These are phyloP conservation scores for Pelagia noctiluca DNA, from an alignment of 30 jellyfish, hydroid and myxozoan genomes.

Conservation along the genomic window DNA sequence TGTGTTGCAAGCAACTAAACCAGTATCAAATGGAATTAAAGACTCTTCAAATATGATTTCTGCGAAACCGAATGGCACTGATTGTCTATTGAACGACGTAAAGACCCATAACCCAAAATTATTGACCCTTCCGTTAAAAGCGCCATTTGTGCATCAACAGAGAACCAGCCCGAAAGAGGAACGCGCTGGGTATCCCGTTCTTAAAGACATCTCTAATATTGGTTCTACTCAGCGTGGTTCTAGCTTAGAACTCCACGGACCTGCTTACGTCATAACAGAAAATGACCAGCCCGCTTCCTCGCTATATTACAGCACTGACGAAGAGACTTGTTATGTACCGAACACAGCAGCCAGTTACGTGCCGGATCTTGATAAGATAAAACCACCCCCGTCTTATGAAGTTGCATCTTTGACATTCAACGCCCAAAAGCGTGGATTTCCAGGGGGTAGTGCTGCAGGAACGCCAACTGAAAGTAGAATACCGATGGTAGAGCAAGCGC, in stretches of 20 bases:
- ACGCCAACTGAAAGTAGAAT: not conserved
- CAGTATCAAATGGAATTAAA: no score
- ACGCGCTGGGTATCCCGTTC: no score
- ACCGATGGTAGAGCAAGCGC: not conserved
- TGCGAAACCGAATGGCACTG: no score
- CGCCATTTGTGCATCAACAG: no score
- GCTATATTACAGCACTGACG: not conserved
- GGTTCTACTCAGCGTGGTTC: slow-evolving; percentile 6
- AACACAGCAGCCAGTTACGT: not conserved
- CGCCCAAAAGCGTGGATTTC: slow-evolving; percentile 48
- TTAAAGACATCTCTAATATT: no score
- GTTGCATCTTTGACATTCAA: slow-evolving; percentile 62
- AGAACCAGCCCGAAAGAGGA: no score
- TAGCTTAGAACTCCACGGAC: not conserved
- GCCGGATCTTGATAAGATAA: slow-evolving; percentile 54
- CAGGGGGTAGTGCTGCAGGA: slow-evolving; percentile 2
- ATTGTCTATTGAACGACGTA: no score
- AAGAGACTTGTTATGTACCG: not conserved
- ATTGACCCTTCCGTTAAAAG: no score
- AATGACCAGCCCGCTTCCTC: not conserved
- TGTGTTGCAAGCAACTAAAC: not conserved
- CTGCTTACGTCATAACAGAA: slow-evolving; percentile 10
- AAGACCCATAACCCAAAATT: no score
- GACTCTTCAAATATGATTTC: no score
- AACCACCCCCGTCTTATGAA: slow-evolving; percentile 67